Evolutionary conservation across 2,888 invertebrate species (phyloP), one percentile per base, ranked within the genome.

Genomic region (Salpingus planirostris): DNA sequence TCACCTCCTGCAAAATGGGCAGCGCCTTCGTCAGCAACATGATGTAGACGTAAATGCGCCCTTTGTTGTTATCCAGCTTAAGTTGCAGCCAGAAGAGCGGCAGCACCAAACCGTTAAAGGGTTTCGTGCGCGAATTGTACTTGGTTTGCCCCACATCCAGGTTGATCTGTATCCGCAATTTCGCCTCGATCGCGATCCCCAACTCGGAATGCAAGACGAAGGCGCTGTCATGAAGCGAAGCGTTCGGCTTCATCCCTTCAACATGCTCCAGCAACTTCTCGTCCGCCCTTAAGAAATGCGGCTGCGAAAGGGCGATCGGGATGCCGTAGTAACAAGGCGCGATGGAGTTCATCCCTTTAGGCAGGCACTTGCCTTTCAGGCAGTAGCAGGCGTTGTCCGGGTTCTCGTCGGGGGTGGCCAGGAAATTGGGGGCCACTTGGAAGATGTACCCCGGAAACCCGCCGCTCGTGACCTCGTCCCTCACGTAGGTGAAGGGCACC

Each of bases 51-150:
- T 13, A 57, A 3, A 58, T 44, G 3, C 44, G 41, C 60, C 85
- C 55, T n/a, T n/a, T n/a, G n/a, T n/a, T n/a, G n/a, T n/a, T n/a
- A n/a, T n/a, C n/a, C n/a, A n/a, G n/a, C n/a, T n/a, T n/a, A n/a
- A n/a, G n/a, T 50, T 84, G 78, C 0, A 78, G 56, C 84, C 86
- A 85, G 31, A 83, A 67, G 8, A 87, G 55, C 0, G 87, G 87
- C 25, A 87, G 27, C 0, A 74, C 71, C 36, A 77, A 66, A 34
- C 76, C 68, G 41, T 79, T 78, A 44, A 85, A 73, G 0, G 70
- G 71, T 11, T 55, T 60, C 15, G 78, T 74, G 46, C 73, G 68
- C 0, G 68, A 62, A 52, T 80, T 82, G 23, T 74, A 80, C 11
- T 61, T 57, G 0, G 77, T 75, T 23, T 70, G 67, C 11, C 76